A percentile compares a stretch with the other conserved stretches of the same genome.
phyloP scores from a whole-genome alignment of 2,888 invertebrate genomes.

The Macrosoma leucophasiata region DNA sequence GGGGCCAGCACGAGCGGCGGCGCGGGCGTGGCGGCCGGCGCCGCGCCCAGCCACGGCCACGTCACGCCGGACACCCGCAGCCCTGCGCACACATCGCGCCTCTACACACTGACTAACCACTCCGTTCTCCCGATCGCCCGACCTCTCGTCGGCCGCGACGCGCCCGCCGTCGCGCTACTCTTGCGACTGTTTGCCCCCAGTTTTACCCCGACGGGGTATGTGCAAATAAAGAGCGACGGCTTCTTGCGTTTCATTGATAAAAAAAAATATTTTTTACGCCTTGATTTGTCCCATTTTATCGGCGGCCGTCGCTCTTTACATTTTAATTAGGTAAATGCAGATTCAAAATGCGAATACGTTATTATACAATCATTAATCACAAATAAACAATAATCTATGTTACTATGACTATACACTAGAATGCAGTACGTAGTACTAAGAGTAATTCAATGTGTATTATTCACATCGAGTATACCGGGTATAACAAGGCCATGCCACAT shows the following conservation, averaged over 20 bases:
- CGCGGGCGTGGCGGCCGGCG: constrained; percentile 77
- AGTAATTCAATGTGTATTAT: constrained; percentile 37
- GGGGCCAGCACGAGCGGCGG: constrained; percentile 83
- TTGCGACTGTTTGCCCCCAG: too few relatives aligned
- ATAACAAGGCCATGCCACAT: constrained; percentile 49
- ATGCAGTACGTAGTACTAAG: constrained; percentile 44
- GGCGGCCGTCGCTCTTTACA: constrained; percentile 13
- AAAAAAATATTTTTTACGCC: too few relatives aligned
- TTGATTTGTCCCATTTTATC: too few relatives aligned
- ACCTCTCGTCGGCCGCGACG: constrained; percentile 6
- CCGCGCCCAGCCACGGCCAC: constrained; percentile 84
- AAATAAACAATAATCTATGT: constrained; percentile 40
- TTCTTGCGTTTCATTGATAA: too few relatives aligned
- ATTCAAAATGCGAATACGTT: constrained; percentile 26
- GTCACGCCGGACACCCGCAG: constrained; percentile 85
- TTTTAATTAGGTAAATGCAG: constrained; percentile 25
- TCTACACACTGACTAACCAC: constrained; percentile 41
- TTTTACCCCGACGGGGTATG: too few relatives aligned
- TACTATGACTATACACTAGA: constrained; percentile 45
- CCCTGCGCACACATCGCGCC: constrained; percentile 76
- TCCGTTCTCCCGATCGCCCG: constrained; percentile 11
- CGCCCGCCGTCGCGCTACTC: constrained; percentile 1
- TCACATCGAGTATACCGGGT: constrained; percentile 41
- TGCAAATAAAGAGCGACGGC: too few relatives aligned
- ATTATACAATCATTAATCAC: constrained; percentile 39